A percentile compares a stretch with the other conserved stretches of the same genome.
phyloP scores from a whole-genome alignment of 2,797 vertebrate species.

The Ctenosaura bakeri region DNA sequence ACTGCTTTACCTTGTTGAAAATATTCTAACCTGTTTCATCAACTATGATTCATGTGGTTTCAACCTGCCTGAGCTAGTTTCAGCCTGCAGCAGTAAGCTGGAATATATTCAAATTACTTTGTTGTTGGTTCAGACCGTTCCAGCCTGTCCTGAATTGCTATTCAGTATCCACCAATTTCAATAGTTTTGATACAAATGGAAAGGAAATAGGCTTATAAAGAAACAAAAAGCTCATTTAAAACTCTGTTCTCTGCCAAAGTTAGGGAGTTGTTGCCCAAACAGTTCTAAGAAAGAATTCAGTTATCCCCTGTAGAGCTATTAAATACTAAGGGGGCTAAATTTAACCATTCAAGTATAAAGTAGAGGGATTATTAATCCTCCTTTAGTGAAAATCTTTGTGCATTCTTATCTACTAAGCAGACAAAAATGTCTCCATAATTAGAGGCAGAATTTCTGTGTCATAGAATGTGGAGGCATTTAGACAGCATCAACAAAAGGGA shows the following conservation, averaged over 20 bases:
- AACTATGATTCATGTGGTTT: not conserved
- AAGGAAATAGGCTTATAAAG: slow-evolving; percentile 29
- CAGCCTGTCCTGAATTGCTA: slow-evolving; percentile 1
- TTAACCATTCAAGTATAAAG: slow-evolving; percentile 30
- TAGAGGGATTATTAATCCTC: slow-evolving; percentile 18
- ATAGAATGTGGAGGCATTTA: not conserved
- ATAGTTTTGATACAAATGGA: slow-evolving; percentile 17
- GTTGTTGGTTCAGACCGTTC: not conserved
- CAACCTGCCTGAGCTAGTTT: slow-evolving; percentile 1
- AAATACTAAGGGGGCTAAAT: slow-evolving; percentile 28
- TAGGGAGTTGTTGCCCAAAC: slow-evolving; percentile 9
- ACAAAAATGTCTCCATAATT: slow-evolving; percentile 11
- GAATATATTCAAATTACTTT: slow-evolving; percentile 10
- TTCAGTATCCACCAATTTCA: slow-evolving; percentile 14
- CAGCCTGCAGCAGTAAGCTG: not conserved
- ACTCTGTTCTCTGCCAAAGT: slow-evolving; percentile 24
- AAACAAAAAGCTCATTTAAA: slow-evolving; percentile 34
- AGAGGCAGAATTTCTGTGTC: not conserved
- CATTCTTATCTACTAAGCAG: slow-evolving; percentile 17
- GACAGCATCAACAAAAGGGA: not conserved
- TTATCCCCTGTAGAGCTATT: slow-evolving; percentile 22
- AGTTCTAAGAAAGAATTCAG: slow-evolving; percentile 19
- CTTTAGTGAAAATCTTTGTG: slow-evolving; percentile 18
- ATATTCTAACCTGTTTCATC: not conserved
- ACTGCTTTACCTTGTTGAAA: not conserved